Evolutionary conservation across 1,140 invertebrate genomes (phyloP), one percentile per base, ranked within the genome.

Genomic region (Diplogasteroides magnus): DNA sequence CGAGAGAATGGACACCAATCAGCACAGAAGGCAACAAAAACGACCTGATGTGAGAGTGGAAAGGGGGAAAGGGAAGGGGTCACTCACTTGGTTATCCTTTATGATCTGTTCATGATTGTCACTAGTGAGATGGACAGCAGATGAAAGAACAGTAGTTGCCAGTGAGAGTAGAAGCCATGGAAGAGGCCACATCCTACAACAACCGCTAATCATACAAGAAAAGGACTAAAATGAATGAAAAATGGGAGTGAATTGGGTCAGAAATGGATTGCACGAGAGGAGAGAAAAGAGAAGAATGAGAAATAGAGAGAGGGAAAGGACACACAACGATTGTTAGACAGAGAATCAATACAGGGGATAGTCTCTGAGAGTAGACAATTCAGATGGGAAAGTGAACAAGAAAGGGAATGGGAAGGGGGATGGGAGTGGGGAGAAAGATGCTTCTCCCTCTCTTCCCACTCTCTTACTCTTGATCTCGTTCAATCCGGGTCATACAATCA

Each of bases 1-100:
- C 94, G 94, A 87, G 94, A 98, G 79, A 88, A 89, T 72, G 86
- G 83, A 79, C 86, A 87, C 86, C 86, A 98, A 83, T 97, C 93
- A 23, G 79, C 79, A 59, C 81, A 82, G 67, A 81, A 81, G 3
- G 82, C 79, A 25, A 82, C 79, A 69, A 81, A 81, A 1, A 82
- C 81, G 29, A 80, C 73, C 81, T 82, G 56, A 57, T 69, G 59
- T 28, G 37, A 48, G 6, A 48, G 37, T 11, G 37, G 6, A 11
- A 6, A 48, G 37, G 6, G 37, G 19, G 19, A 48, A 19, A 48
- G 6, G 6, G 37, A 48, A 11, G 37, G 37, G 19, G 19, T 48
- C 19, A 75, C 13, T 31, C 11, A 37, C 62, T n/a, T 25, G 23
- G n/a, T 64, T 15, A 31, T 27, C 62, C 15, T 48, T 48, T 6